These are phyloP conservation scores for Nothoprocta perdicaria DNA, from an alignment of 2,113 vertebrate species.

Conservation along the genomic window DNA sequence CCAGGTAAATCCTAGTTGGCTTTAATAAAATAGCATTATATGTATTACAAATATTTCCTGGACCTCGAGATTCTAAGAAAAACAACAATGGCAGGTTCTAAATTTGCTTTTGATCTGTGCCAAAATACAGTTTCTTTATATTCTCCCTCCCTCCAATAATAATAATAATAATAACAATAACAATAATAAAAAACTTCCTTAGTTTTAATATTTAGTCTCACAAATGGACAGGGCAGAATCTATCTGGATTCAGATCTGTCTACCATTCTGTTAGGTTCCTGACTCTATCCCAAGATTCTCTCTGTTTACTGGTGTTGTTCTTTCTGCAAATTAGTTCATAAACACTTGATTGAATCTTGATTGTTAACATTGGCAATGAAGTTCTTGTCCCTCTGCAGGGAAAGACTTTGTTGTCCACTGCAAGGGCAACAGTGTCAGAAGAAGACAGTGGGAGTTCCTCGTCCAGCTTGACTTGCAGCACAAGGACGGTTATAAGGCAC, in stretches of 20 bases:
- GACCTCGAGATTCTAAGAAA: neutral
- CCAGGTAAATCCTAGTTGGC: fast-evolving
- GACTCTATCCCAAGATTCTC: neutral
- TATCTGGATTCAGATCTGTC: neutral
- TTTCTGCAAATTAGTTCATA: neutral
- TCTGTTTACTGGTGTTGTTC: neutral
- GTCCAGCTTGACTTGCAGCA: neutral
- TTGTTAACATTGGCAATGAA: neutral
- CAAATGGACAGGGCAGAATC: neutral
- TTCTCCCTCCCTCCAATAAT: neutral
- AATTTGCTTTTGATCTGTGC: neutral
- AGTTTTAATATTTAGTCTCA: neutral
- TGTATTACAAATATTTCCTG: neutral
- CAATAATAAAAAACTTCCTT: neutral
- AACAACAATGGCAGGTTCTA: neutral
- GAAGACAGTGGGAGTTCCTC: neutral
- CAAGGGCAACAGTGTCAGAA: neutral
- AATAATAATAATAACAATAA: neutral
- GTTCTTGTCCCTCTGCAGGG: neutral
- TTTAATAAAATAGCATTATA: neutral
- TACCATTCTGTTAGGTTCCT: neutral
- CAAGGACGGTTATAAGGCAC: neutral
- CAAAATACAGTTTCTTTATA: neutral
- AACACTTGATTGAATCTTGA: neutral
- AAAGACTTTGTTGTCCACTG: neutral